These are phyloP conservation scores for Bombus haemorrhoidalis DNA, from an alignment of 1,140 invertebrate genomes.

Conservation along the genomic window DNA sequence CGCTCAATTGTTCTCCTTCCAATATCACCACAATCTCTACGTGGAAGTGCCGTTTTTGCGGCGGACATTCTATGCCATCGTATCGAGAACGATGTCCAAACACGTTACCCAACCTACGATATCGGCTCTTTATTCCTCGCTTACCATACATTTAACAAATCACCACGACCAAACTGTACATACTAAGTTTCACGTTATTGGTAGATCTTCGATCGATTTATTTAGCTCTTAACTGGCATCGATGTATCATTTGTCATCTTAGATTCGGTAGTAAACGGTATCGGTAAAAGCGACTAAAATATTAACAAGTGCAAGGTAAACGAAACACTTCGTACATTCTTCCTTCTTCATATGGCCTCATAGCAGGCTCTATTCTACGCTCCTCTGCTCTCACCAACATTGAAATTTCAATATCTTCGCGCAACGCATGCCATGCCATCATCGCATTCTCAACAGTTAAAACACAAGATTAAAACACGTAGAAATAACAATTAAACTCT, in stretches of 20 bases:
- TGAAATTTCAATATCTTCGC: neutral
- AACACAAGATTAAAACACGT: neutral
- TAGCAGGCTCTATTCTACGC: too few species aligned
- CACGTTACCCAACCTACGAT: too few species aligned
- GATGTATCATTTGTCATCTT: too few species aligned
- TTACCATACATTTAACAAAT: neutral
- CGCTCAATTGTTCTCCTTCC: constrained; percentile 7
- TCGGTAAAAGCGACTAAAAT: too few species aligned
- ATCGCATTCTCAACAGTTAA: neutral
- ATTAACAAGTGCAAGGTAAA: too few species aligned
- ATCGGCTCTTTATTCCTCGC: neutral
- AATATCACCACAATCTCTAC: neutral
- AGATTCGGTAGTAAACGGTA: too few species aligned
- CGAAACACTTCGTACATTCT: too few species aligned
- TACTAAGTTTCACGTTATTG: too few species aligned
- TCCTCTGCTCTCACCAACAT: too few species aligned
- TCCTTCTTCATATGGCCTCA: too few species aligned
- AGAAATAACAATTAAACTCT: neutral
- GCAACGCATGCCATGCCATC: neutral
- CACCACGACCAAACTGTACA: too few species aligned
- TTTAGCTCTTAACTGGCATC: neutral
- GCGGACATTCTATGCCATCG: neutral
- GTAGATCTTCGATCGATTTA: too few species aligned
- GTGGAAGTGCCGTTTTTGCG: neutral
- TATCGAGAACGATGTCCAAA: neutral